Conservation (phyloP, 2,113 vertebrate species). For the Alces alces region DNA sequence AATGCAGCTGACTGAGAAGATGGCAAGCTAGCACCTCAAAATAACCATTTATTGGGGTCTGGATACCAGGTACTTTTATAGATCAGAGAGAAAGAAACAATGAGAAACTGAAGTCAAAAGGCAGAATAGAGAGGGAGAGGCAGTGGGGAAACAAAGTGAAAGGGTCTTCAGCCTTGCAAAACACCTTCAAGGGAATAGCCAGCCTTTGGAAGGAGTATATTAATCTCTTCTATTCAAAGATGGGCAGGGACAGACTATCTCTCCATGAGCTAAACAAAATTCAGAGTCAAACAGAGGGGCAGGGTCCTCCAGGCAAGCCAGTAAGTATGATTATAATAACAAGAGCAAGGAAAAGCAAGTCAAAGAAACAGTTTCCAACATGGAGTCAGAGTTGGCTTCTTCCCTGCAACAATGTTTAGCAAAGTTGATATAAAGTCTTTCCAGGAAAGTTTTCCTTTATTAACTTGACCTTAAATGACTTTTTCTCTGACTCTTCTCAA, state of each 20-base stretch:
- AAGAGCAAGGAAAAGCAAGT: not conserved
- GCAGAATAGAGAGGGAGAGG: not conserved
- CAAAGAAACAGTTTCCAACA: not conserved
- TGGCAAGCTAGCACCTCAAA: not conserved
- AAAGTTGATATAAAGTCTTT: not conserved
- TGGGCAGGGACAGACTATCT: not conserved
- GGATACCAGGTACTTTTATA: not conserved
- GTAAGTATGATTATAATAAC: not conserved
- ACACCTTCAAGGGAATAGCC: not conserved
- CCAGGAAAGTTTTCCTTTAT: not conserved
- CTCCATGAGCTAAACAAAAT: not conserved
- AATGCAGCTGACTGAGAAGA: not conserved
- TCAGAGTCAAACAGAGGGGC: not conserved
- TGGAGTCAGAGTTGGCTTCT: not conserved
- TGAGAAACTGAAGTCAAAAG: not conserved
- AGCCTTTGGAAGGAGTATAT: not conserved
- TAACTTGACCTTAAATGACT: not conserved
- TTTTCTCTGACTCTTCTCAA: not conserved
- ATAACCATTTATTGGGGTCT: not conserved
- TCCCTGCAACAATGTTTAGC: not conserved
- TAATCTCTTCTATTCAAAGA: not conserved
- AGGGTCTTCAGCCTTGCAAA: not conserved
- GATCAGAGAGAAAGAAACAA: not conserved
- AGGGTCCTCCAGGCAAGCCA: not conserved
- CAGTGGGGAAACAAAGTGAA: not conserved